Conservation (phyloP, 2,888 invertebrate genomes). For the Lasioglossum morio region DNA sequence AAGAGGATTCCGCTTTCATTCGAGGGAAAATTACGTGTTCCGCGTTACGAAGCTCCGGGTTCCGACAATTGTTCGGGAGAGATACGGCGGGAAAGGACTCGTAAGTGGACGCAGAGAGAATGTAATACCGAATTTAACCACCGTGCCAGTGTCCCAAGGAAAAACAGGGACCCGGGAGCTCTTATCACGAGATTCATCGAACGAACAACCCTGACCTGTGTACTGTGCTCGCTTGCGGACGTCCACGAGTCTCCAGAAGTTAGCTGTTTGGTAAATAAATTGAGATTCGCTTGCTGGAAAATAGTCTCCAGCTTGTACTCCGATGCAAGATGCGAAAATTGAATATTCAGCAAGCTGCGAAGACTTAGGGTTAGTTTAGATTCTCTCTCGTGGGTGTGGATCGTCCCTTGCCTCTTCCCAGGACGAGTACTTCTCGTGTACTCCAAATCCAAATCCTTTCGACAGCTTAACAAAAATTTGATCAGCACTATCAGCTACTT, state of each 20-base stretch:
- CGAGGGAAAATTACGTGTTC: slow-evolving; percentile 4
- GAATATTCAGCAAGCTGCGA: background rate
- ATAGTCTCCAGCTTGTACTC: background rate
- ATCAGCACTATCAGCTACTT: no score
- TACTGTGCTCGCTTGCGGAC: background rate
- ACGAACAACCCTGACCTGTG: background rate
- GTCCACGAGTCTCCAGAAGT: background rate
- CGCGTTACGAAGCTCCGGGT: background rate
- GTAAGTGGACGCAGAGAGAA: background rate
- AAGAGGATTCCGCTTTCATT: background rate
- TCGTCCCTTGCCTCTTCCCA: background rate
- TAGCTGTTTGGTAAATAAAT: background rate
- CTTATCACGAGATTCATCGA: background rate
- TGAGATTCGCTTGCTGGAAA: background rate
- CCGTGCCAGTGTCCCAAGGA: background rate
- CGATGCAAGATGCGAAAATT: background rate
- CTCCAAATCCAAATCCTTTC: no score
- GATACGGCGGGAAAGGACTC: background rate
- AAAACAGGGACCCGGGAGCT: background rate
- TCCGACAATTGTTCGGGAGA: background rate
- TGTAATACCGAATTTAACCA: background rate
- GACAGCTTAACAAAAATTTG: background rate
- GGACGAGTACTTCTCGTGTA: background rate
- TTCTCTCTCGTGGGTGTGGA: background rate
- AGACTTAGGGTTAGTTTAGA: background rate